Conservation (phyloP, 2,888 invertebrate species). For the Vesta saturnalis region DNA sequence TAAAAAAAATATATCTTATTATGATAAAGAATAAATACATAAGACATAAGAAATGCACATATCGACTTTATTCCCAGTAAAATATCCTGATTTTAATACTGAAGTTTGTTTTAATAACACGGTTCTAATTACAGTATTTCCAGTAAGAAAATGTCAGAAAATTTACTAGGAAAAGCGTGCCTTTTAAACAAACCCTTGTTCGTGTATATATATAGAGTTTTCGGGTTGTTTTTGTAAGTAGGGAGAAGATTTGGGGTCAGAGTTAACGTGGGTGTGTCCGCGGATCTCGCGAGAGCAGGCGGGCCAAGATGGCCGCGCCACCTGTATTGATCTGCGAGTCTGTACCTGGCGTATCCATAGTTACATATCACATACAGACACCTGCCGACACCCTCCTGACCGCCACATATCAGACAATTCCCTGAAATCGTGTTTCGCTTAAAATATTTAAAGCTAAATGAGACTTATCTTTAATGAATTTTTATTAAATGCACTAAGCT, state of each 20-base stretch:
- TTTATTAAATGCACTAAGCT: not conserved
- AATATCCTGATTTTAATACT: not conserved
- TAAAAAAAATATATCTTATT: not conserved
- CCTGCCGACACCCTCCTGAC: slow-evolving; percentile 50
- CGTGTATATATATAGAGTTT: too few species aligned
- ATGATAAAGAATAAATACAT: too few species aligned
- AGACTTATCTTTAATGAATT: not conserved
- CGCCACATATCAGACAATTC: slow-evolving; percentile 47
- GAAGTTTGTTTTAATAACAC: not conserved
- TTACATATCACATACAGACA: slow-evolving; percentile 58
- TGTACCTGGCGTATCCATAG: slow-evolving; percentile 57
- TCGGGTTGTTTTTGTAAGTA: slow-evolving; percentile 28
- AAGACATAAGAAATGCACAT: not conserved
- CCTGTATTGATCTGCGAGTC: slow-evolving; percentile 57
- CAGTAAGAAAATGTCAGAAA: not conserved
- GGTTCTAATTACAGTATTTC: not conserved
- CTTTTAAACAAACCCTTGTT: not conserved
- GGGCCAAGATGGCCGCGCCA: slow-evolving; percentile 58
- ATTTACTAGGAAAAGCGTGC: slow-evolving; percentile 9
- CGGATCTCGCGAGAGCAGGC: slow-evolving; percentile 60
- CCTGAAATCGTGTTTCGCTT: slow-evolving; percentile 18
- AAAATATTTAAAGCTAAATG: too few species aligned
- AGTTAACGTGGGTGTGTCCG: slow-evolving; percentile 51
- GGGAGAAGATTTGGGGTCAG: slow-evolving; percentile 43
- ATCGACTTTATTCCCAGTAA: not conserved